Evolutionary conservation across 2,113 vertebrate genomes (phyloP).

Genomic region (Trachemys scripta): DNA sequence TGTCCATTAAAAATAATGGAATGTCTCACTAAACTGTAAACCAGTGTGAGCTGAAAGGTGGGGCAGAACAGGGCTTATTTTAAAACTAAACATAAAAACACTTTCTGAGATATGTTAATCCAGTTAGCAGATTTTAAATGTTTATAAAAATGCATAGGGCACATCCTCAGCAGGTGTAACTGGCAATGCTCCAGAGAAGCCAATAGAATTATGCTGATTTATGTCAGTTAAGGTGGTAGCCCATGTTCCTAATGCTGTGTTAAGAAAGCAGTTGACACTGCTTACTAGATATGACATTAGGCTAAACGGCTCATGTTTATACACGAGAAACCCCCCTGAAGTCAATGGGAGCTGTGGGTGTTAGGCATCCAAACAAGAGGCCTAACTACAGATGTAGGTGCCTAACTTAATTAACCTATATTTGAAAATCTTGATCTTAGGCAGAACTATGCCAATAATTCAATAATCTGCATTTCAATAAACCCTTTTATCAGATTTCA

Average conservation of each 20-base stretch:
- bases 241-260: background rate
- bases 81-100: slow-evolving; percentile 29
- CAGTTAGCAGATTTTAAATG: background rate
- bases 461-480: background rate
- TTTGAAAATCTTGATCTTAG: background rate
- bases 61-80: slow-evolving; percentile 6
- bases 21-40: slow-evolving; percentile 48
- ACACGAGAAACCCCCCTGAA: background rate
- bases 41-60: slow-evolving; percentile 33
- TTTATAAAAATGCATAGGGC: accelerated
- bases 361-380: background rate
- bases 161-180: background rate
- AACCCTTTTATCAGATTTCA: background rate
- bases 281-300: background rate
- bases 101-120: background rate
- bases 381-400: background rate
- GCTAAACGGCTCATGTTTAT: background rate
- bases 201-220: background rate
- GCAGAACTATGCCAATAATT: background rate
- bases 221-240: background rate
- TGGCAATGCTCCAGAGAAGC: background rate
- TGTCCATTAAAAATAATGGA: slow-evolving; percentile 38
- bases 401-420: background rate
- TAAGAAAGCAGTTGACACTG: background rate
- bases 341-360: background rate